A percentile compares a stretch with the other conserved stretches of the same genome.
These are phyloP conservation scores for Falcunculus frontatus DNA, from an alignment of 2,113 vertebrate genomes.

Conservation along the genomic window DNA sequence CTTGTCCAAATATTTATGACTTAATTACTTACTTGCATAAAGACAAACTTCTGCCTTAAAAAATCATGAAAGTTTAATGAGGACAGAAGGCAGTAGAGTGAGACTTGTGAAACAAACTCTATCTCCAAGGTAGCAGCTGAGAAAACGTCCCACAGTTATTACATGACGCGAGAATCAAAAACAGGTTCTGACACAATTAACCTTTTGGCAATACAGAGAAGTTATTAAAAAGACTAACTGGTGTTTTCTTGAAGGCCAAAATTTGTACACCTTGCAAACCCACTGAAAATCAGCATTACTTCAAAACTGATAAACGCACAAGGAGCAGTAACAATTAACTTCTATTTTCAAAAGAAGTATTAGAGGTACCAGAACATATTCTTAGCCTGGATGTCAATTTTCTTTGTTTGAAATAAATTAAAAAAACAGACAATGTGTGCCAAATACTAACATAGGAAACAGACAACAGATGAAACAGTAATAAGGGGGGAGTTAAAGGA, in stretches of 20 bases:
- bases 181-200: neutral
- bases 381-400: neutral
- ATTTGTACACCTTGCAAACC: neutral
- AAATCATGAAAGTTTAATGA: neutral
- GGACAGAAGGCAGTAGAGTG: neutral
- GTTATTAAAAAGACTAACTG: neutral
- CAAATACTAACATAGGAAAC: neutral
- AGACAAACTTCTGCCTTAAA: neutral
- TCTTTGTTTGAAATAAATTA: neutral
- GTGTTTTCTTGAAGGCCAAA: neutral
- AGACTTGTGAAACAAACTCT: neutral
- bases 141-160: neutral
- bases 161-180: neutral
- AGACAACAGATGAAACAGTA: neutral
- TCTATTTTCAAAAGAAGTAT: neutral
- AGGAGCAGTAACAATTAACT: neutral
- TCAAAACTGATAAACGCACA: neutral
- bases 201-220: neutral
- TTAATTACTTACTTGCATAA: neutral
- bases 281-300: neutral
- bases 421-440: neutral
- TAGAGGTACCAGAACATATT: neutral
- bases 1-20: constrained; percentile 18
- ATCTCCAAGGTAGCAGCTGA: neutral
- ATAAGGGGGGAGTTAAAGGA: neutral